These are phyloP conservation scores for Dipodomys merriami DNA, from an alignment of 2,113 vertebrate species.

Conservation along the genomic window DNA sequence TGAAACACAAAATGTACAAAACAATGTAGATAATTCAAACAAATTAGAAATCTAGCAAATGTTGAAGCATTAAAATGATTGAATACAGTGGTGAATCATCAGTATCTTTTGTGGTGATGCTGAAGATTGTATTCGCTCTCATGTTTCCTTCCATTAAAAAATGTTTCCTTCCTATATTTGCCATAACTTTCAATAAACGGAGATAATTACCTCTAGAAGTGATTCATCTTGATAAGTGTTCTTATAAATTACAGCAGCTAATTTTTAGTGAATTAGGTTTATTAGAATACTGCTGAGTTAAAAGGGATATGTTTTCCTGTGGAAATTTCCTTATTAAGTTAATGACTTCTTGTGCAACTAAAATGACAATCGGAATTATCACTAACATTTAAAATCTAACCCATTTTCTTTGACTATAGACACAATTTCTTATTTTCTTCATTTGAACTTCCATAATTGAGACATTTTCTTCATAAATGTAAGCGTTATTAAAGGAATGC, in stretches of 20 bases:
- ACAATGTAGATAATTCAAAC: slow-evolving; percentile 10
- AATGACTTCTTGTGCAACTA: slow-evolving; percentile 58
- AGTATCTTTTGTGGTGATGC: background rate
- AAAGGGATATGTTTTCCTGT: slow-evolving; percentile 65
- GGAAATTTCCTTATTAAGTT: slow-evolving; percentile 71
- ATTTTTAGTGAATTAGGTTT: slow-evolving; percentile 76
- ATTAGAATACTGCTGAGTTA: slow-evolving; percentile 73
- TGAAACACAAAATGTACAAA: slow-evolving; percentile 32
- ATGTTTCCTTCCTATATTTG: slow-evolving; percentile 40
- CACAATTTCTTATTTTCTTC: slow-evolving; percentile 35
- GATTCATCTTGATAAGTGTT: slow-evolving; percentile 74
- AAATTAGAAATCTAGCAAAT: slow-evolving; percentile 22
- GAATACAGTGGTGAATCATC: slow-evolving; percentile 19
- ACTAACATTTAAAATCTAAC: slow-evolving; percentile 46
- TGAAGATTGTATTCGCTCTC: slow-evolving; percentile 43
- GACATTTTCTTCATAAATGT: background rate
- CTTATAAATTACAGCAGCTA: slow-evolving; percentile 72
- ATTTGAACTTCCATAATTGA: background rate
- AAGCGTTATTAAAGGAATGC: background rate
- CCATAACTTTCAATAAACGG: slow-evolving; percentile 70
- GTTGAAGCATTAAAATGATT: slow-evolving; percentile 50
- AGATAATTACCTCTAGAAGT: slow-evolving; percentile 71
- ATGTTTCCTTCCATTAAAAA: slow-evolving; percentile 52
- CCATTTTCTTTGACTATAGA: slow-evolving; percentile 42
- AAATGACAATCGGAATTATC: slow-evolving; percentile 66